Conservation (phyloP, 2,888 invertebrate genomes). For the Bombylius discolor region DNA sequence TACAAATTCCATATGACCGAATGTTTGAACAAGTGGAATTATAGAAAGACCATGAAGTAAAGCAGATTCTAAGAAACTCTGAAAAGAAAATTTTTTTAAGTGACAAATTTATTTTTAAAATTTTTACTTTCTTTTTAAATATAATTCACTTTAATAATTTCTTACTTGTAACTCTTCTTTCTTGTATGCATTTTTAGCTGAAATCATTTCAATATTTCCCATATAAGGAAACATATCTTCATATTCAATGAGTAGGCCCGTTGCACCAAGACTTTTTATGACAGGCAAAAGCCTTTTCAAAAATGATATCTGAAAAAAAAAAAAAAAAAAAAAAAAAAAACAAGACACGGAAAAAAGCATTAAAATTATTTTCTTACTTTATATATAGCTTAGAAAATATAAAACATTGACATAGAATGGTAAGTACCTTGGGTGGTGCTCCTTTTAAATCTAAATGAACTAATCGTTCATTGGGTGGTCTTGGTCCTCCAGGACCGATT, state of each 20-base stretch:
- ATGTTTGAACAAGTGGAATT: conserved; percentile 64
- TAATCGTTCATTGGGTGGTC: conserved; percentile 39
- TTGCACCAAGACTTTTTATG: conserved; percentile 50
- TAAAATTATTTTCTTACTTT: too few species aligned
- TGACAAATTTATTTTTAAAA: background rate
- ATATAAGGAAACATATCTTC: conserved; percentile 72
- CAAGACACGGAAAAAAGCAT: too few species aligned
- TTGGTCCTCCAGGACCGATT: conserved; percentile 31
- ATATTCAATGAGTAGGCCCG: conserved; percentile 61
- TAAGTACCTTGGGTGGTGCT: conserved; percentile 48
- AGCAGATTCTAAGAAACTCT: conserved; percentile 45
- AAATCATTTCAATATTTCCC: conserved; percentile 42
- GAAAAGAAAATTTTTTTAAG: background rate
- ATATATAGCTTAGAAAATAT: too few species aligned
- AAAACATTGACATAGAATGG: too few species aligned
- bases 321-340: conserved; percentile 35
- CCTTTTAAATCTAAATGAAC: conserved; percentile 69
- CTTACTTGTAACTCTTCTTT: conserved; percentile 28
- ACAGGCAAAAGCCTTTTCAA: conserved; percentile 45
- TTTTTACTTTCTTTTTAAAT: background rate
- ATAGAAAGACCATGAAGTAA: conserved; percentile 47
- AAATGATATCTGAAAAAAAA: conserved; percentile 39
- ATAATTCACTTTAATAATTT: conserved; percentile 15
- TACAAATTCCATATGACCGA: conserved; percentile 63
- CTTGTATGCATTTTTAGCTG: conserved; percentile 43